Evolutionary conservation across 2,888 invertebrate genomes (phyloP), one percentile per base, ranked within the genome.

Genomic region (Gastracanthus pulcherrimus): DNA sequence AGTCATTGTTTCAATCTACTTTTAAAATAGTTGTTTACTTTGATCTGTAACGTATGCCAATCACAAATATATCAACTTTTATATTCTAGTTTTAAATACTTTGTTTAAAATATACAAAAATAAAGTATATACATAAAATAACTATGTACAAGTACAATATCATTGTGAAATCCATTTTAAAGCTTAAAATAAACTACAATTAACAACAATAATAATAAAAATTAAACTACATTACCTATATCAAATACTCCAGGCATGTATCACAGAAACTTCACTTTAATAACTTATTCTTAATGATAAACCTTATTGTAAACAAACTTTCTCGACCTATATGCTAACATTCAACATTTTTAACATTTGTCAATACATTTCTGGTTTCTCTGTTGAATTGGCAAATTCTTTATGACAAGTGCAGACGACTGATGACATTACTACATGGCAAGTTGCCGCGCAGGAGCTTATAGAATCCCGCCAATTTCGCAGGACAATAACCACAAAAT

Each of bases 401-500:
- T 60, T 13, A 71, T 11, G n/a, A 29, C 41, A 31, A 11, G 11
- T 60, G 45, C 9, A 60, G 11, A 60, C 1, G 16, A 38, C 41
- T 58, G 45, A 45, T 29, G 58, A 45, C 45, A 51, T 69, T 31
- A 29, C 13, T 58, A 70, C 16, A 48, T 23, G 23, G 13, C 1
- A 11, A n/a, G n/a, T 13, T 5, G 9, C 19, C 19, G 48, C 51
- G n/a, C n/a, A 26, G 9, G 23, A 55, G 3, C 19, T 41, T 16
- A 41, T 23, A 36, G 19, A 3, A 62, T 74, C 75, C 75, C 75
- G 75, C 75, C 75, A 75, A 75, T 64, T 75, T 74, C 29, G n/a
- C 16, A 16, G 9, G 13, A 13, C 45, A n/a, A n/a, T n/a, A n/a
- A n/a, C n/a, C n/a, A n/a, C n/a, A n/a, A n/a, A 45, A 13, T 45